Evolutionary conservation across 2,888 invertebrate genomes (phyloP), one percentile per base, ranked within the genome.

Genomic region (Ditula angustiorana): DNA sequence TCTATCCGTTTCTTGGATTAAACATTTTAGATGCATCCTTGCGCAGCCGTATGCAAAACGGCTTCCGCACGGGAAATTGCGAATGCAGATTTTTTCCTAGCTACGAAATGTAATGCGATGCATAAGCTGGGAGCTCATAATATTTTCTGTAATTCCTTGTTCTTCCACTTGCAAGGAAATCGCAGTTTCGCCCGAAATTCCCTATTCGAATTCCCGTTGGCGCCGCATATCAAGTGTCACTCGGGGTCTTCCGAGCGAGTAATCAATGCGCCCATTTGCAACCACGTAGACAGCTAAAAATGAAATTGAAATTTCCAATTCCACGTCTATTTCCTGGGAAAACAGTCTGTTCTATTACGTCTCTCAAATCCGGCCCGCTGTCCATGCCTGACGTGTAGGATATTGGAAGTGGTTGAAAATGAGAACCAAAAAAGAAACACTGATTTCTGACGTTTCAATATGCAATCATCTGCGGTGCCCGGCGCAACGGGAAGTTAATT

Each of bases 401-500:
- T 90, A 88, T 90, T 88, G 90, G 83, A 86, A 84, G 80, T 78
- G 81, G 80, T 84, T 85, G 80, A 88, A 89, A 92, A 92, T 90
- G 85, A 89, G 85, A 88, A 85, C 85, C 80, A 91, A 91, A 63
- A n/a, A 92, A 92, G 90, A 89, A 91, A 89, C 82, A 82, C 80
- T 79, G 81, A 84, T 85, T 87, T 88, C 86, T 89, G 92, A 92
- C 91, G 76, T 90, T 90, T 86, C 92, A 89, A 91, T 91, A 91
- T 91, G 88, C 90, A 91, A 90, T 91, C 90, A 87, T 84, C 87
- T 83, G 74, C 78, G 76, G 72, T 74, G 66, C 69, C 72, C 71
- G 71, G 67, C 74, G 77, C 79, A 80, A 75, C 79, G 74, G 77
- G 74, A 69, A 75, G 78, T 85, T 85, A 86, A 89, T 88, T 87